Evolutionary conservation across 2,797 vertebrate species (phyloP).

Genomic region (Ptychadena robeensis): DNA sequence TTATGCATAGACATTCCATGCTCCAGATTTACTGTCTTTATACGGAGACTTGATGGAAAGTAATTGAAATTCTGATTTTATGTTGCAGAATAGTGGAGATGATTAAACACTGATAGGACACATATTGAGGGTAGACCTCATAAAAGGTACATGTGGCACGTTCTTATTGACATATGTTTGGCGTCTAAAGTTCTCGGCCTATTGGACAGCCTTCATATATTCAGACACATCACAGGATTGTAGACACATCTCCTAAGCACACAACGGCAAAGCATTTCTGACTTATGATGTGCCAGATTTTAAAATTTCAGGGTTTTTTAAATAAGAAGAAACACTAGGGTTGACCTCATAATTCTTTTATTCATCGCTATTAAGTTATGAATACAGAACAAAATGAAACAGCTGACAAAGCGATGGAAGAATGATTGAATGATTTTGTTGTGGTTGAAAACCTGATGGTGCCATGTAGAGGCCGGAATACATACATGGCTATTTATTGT

Average conservation of each 20-base stretch:
- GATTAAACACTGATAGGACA: constrained; percentile 63
- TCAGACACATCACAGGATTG: constrained; percentile 62
- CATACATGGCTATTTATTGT: neutral
- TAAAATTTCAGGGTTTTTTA: constrained; percentile 61
- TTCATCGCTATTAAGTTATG: constrained; percentile 60
- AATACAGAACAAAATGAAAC: constrained; percentile 50
- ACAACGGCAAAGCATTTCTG: constrained; percentile 66
- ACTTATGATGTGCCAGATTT: constrained; percentile 66
- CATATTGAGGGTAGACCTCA: constrained; percentile 63
- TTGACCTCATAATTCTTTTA: constrained; percentile 66
- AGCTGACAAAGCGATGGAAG: constrained; percentile 45
- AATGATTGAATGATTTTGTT: neutral
- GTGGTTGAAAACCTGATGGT: neutral
- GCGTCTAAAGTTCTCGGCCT: constrained; percentile 62
- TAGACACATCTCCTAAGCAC: constrained; percentile 63
- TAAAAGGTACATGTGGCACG: constrained; percentile 65
- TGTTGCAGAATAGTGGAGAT: constrained; percentile 51
- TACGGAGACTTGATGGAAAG: constrained; percentile 40
- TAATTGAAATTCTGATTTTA: constrained; percentile 60
- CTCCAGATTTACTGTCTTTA: constrained; percentile 51
- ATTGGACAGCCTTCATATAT: constrained; percentile 66
- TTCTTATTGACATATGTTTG: constrained; percentile 64
- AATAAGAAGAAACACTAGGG: constrained; percentile 56
- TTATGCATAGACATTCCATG: constrained; percentile 18
- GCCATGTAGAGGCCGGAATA: neutral